Percentiles rank a stretch among this genome's conserved stretches.
Conservation (phyloP, 2,113 vertebrate genomes). For the Columba janthina region DNA sequence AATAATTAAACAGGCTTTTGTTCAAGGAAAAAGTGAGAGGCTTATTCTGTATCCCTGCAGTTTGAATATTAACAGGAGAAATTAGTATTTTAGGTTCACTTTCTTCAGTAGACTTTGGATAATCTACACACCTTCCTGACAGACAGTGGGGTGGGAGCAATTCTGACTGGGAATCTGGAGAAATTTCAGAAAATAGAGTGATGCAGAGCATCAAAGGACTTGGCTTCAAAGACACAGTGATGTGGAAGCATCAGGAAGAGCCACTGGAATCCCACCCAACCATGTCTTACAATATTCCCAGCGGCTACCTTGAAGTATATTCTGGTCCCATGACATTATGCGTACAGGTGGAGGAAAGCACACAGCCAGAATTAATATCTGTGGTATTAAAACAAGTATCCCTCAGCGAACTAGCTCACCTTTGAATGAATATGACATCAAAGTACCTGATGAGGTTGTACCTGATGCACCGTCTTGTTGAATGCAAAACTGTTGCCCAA, state of each 20-base stretch:
- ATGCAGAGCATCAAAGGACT: neutral
- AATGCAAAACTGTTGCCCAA: conserved; percentile 74
- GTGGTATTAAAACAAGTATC: neutral
- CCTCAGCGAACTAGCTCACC: neutral
- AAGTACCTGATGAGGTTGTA: conserved; percentile 3
- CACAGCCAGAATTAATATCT: neutral
- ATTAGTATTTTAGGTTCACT: neutral
- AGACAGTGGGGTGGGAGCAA: neutral
- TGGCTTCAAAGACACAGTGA: neutral
- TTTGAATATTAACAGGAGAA: neutral
- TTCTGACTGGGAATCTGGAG: neutral
- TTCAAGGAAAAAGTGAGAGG: neutral
- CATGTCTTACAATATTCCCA: neutral
- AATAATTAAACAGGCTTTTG: neutral
- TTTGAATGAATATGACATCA: neutral
- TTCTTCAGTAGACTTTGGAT: neutral
- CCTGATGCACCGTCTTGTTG: conserved; percentile 76
- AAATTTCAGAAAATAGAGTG: neutral
- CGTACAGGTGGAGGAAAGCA: neutral
- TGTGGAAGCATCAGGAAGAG: neutral
- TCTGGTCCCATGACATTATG: neutral
- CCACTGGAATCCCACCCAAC: neutral
- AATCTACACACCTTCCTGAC: neutral
- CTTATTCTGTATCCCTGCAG: neutral
- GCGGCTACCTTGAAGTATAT: neutral